Base-by-base conservation (phyloP, 1,140 invertebrate species). In the Hyles vespertilio region DNA sequence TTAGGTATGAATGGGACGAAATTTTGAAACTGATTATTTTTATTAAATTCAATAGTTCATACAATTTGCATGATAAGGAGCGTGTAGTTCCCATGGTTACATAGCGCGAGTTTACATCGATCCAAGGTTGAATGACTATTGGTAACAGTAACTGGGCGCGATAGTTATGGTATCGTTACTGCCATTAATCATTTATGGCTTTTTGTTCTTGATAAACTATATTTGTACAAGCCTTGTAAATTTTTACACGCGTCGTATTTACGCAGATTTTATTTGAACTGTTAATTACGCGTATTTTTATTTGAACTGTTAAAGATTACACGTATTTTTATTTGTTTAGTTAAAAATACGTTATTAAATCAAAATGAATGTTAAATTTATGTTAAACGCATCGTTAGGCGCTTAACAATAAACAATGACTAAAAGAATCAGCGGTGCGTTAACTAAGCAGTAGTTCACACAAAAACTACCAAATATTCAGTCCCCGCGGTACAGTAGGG, bases 381-480 rank as follows among this genome's bases (percentile, higher is more conserved):
- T 40, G 8, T 40, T 40, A 40, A 48, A n/a, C 46, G 46, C 46
- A 48, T 48, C n/a, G n/a, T 5, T 64, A 52, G 34, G 43, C 46
- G 60, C 50, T 57, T 56, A 70, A 60, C 2, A 22, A 62, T 44
- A 45, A 72, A 70, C 66, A 69, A 70, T 58, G 61, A 72, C 61
- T 65, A 69, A 77, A 72, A 50, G 12, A 55, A 61, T 44, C 63
- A 64, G 3, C 46, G 51, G 59, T 76, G 65, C 75, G 73, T 75
- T 60, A 61, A 60, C 51, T 53, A 36, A 48, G 46, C 48, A 59
- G 40, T 58, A 65, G 80, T 82, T 85, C 82, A 74, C 80, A 85
- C 76, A 80, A 77, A 74, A 67, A 60, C 69, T 68, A 58, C 69
- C 66, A 60, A 72, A 71, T 47, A n/a, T 56, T 61, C 55, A 57